phyloP scores from a whole-genome alignment of 2,888 invertebrate species.

The Anorthoa munda region DNA sequence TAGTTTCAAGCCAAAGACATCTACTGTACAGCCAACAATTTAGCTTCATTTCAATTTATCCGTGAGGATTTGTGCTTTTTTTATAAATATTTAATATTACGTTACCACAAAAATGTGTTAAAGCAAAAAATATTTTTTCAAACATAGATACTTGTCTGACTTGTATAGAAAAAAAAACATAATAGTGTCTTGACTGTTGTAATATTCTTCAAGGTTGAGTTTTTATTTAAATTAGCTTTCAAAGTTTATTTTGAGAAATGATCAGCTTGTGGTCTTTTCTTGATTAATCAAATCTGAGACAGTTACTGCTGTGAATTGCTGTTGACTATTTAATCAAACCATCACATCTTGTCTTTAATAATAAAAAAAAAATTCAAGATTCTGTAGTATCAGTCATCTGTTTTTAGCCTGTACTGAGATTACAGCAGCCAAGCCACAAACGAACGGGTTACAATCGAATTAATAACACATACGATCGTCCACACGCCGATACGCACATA shows the following conservation, averaged over 20 bases:
- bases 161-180: conserved; percentile 75
- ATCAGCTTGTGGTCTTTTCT: background rate
- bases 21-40: conserved; percentile 88
- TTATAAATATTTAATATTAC: background rate
- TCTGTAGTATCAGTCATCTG: background rate
- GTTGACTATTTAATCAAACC: no score
- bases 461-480: conserved; percentile 87
- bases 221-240: background rate
- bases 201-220: conserved; percentile 43
- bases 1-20: conserved; percentile 84
- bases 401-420: conserved; percentile 17
- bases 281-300: background rate
- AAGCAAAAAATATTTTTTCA: conserved; percentile 38
- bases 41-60: conserved; percentile 75
- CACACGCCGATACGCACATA: conserved; percentile 90
- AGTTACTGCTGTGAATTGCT: no score
- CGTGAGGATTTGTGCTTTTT: conserved; percentile 45
- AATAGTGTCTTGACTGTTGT: conserved; percentile 73
- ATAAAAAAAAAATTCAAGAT: no score
- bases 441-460: conserved; percentile 81
- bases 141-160: conserved; percentile 74
- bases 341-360: no score
- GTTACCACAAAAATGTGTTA: background rate
- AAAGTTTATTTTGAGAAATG: conserved; percentile 5
- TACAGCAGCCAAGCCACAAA: conserved; percentile 75